These are phyloP conservation scores for Ornithoptera alexandrae DNA, from an alignment of 2,888 invertebrate genomes.

Conservation along the genomic window DNA sequence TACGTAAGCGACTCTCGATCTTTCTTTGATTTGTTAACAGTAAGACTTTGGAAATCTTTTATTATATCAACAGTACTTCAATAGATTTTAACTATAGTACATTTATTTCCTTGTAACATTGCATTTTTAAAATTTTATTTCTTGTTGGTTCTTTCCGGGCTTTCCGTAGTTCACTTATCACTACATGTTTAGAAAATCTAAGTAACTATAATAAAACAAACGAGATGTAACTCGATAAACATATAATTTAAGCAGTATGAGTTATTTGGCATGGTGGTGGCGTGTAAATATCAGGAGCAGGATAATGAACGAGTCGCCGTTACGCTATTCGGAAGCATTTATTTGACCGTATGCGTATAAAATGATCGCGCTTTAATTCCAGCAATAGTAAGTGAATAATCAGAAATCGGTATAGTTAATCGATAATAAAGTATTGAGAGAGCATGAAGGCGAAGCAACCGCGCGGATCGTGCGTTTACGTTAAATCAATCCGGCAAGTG, in stretches of 20 bases:
- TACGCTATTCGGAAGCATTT: conserved; percentile 8
- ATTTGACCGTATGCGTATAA: conserved; percentile 15
- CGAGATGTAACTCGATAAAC: background rate
- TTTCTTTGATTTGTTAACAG: no score
- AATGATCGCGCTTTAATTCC: conserved; percentile 9
- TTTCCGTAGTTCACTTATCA: background rate
- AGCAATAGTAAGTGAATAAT: conserved; percentile 23
- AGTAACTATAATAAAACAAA: background rate
- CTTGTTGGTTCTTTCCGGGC: background rate
- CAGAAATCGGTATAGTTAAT: conserved; percentile 45
- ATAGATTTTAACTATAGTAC: no score
- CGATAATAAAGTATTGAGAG: conserved; percentile 63
- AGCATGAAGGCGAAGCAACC: conserved; percentile 56
- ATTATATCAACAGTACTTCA: no score
- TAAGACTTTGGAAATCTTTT: no score
- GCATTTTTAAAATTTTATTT: background rate
- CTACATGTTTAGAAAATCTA: background rate
- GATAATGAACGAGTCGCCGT: background rate
- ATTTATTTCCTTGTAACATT: background rate
- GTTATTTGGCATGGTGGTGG: background rate
- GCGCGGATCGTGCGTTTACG: conserved; percentile 68
- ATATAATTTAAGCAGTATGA: background rate
- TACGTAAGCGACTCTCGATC: no score
- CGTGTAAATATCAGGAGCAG: background rate
- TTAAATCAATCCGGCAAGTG: conserved; percentile 78